Conservation (phyloP, 2,113 vertebrate genomes). For the Sialia sialis region DNA sequence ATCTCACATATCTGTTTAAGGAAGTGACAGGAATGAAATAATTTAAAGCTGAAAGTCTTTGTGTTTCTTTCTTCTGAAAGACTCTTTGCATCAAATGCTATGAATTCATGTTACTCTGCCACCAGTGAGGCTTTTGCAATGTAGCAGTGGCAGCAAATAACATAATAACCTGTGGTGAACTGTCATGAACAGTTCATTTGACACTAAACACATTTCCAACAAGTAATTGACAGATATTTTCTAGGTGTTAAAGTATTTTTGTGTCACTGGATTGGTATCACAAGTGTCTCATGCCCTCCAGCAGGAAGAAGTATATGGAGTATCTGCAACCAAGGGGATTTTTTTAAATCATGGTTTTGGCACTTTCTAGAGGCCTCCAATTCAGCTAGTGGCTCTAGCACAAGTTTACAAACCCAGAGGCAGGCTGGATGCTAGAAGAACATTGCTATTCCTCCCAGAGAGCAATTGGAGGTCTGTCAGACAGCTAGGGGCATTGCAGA, state of each 20-base stretch:
- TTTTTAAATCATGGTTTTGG: background rate
- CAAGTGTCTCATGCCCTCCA: background rate
- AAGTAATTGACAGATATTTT: constrained; percentile 24
- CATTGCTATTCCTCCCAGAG: background rate
- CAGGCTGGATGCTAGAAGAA: background rate
- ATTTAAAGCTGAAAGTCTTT: constrained; percentile 52
- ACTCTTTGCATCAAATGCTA: constrained; percentile 66
- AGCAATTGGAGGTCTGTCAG: constrained; percentile 15
- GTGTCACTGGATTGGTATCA: background rate
- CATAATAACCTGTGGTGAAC: constrained; percentile 71
- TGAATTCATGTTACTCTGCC: constrained; percentile 58
- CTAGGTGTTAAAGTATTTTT: constrained; percentile 4
- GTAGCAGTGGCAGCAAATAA: constrained; percentile 68
- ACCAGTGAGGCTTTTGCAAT: constrained; percentile 59
- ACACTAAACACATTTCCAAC: constrained; percentile 66
- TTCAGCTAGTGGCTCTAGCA: background rate
- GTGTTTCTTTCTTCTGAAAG: constrained; percentile 62
- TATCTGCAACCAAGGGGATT: background rate
- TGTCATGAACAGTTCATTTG: constrained; percentile 73
- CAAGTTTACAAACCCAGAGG: background rate
- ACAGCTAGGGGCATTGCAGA: constrained; percentile 16
- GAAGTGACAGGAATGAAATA: constrained; percentile 65
- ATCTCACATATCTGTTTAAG: constrained; percentile 60
- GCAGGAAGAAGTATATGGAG: background rate
- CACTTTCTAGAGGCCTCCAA: background rate